These are phyloP conservation scores for Vombatus ursinus DNA, from an alignment of 2,113 vertebrate genomes.

Conservation along the genomic window DNA sequence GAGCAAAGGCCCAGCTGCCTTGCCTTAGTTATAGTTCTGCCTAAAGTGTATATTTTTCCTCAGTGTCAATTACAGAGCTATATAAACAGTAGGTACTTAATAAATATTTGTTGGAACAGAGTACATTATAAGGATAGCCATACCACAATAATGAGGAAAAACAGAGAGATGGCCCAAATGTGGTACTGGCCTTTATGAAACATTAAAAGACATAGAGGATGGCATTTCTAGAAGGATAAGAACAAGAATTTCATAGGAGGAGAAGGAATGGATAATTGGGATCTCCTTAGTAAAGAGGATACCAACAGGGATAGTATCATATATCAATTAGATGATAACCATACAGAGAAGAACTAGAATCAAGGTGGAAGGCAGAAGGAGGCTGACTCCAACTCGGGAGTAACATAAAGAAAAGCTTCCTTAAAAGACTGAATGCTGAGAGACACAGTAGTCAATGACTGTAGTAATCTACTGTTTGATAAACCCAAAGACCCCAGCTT, in stretches of 20 bases:
- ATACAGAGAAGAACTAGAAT: not conserved
- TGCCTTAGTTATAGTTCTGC: not conserved
- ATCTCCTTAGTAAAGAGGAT: not conserved
- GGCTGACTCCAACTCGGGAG: accelerated
- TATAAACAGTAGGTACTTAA: not conserved
- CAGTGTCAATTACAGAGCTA: not conserved
- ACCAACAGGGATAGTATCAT: not conserved
- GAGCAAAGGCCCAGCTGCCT: not conserved
- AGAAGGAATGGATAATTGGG: not conserved
- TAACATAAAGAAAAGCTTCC: not conserved
- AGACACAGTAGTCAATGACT: no score
- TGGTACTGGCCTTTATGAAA: not conserved
- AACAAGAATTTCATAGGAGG: not conserved
- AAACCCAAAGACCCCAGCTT: no score
- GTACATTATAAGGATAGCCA: not conserved
- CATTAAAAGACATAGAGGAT: not conserved
- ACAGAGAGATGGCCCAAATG: not conserved
- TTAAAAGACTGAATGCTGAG: not conserved
- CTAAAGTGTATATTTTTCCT: not conserved
- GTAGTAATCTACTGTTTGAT: no score
- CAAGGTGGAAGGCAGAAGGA: not conserved
- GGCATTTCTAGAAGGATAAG: not conserved
- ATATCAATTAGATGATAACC: not conserved
- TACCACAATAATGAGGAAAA: not conserved
- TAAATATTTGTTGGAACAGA: not conserved